Base-by-base conservation (phyloP, 2,113 vertebrate species). In the Phoenicopterus ruber region DNA sequence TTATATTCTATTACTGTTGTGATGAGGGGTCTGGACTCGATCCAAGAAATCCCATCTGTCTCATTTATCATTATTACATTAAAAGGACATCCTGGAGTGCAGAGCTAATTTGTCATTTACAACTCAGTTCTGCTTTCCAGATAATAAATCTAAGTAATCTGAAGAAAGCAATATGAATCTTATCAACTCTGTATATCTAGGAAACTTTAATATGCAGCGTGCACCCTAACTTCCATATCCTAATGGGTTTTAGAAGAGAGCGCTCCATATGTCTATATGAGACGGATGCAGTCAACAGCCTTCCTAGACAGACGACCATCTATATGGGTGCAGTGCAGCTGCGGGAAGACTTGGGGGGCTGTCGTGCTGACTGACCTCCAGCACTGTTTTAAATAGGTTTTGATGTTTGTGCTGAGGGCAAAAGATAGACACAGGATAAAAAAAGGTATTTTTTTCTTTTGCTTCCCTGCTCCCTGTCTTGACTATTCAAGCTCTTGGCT, bases 11-110 rank as follows among this genome's bases (percentile, higher is more conserved):
- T 69, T 87, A 36, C 44, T 91, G 87, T 31, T 66, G 76, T 73
- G 67, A n/a, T 52, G 73, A 89, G 87, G 72, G 84, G 61, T 47
- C 78, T 95, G 91, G 92, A 87, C 36, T 91, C 2, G 2, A 52
- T 55, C 90, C 91, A 94, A 72, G 84, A 61, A 94, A 93, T 67
- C 36, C 84, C 91, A 93, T 94, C 95, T 97, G 94, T 72, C 82
- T 89, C 73, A 59, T 89, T 93, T 84, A 72, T 82, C 47, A 44
- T 93, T 89, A 91, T 92, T 71, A 81, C 57, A 82, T 91, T 93
- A 84, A 79, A 94, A 84, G 59, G 80, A 94, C 69, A 86, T 59
- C 63, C 90, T 65, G 73, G 95, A 94, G 52, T 13, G 34, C 72
- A 82, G 67, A 81, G 86, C 65, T 84, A 74, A 95, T 86, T 86